These are phyloP conservation scores for Chlorodrepanis virens DNA, from an alignment of 2,113 vertebrate species.

Conservation along the genomic window DNA sequence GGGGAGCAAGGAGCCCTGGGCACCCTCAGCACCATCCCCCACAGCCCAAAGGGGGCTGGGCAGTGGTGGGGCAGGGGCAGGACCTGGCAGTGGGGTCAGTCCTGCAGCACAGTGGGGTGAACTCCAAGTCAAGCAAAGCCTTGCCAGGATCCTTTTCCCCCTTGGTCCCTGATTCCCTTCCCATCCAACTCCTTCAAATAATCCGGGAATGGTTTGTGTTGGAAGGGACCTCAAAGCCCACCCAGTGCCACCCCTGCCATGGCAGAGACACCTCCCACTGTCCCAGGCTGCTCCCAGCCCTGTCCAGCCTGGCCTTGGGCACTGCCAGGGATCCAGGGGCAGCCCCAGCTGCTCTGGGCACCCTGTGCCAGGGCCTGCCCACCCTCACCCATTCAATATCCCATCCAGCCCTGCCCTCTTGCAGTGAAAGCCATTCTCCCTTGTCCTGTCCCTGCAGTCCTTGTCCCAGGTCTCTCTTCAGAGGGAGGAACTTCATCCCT, in stretches of 20 bases:
- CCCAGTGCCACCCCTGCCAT: rapidly evolving
- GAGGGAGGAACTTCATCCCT: background rate
- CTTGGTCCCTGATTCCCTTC: background rate
- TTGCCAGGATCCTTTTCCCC: rapidly evolving
- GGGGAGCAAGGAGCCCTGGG: background rate
- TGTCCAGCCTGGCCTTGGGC: background rate
- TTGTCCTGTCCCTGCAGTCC: background rate
- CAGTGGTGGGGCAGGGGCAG: rapidly evolving
- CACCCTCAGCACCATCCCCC: background rate
- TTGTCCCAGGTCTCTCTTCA: background rate
- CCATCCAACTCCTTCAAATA: background rate
- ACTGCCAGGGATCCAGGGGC: background rate
- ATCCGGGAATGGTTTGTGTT: background rate
- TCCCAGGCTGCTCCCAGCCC: background rate
- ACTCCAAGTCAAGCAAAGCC: background rate
- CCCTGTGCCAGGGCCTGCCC: background rate
- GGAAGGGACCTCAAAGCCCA: background rate
- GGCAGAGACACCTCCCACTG: background rate
- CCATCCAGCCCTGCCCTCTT: background rate
- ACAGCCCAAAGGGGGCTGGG: background rate
- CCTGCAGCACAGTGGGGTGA: background rate
- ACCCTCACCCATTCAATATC: background rate
- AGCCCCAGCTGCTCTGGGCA: background rate
- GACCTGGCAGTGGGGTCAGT: rapidly evolving
- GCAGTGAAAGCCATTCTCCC: background rate